Evolutionary conservation across 2,888 invertebrate genomes (phyloP), one percentile per base, ranked within the genome.

Genomic region (Platerodrilus igneus): DNA sequence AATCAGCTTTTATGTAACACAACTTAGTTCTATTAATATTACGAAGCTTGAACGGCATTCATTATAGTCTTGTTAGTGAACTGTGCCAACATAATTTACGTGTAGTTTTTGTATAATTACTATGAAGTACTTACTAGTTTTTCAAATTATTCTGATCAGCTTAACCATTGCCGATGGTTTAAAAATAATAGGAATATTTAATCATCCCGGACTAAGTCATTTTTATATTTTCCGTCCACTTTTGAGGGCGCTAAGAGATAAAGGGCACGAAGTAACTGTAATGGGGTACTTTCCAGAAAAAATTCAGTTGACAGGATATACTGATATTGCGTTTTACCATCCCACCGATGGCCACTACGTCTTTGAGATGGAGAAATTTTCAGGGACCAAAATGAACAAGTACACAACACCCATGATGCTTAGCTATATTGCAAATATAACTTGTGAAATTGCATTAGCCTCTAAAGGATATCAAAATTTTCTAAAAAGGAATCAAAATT

Each of bases 131-230:
- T n/a, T n/a, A n/a, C n/a, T n/a, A n/a, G n/a, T n/a, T n/a, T n/a
- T n/a, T n/a, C n/a, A n/a, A n/a, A n/a, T n/a, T n/a, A n/a, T n/a
- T n/a, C n/a, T n/a, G n/a, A n/a, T n/a, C n/a, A n/a, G n/a, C 4
- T 28, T 16, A n/a, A 8, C n/a, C 6, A 8, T 7, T 13, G 1
- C n/a, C 6, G 29, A 37, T 9, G 25, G 28, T 25, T 37, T 36
- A 19, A 76, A 73, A 44, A 78, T 85, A 46, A 65, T 86, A 17
- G 82, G 75, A 11, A 64, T 83, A 45, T 81, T 83, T 58, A 78
- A 79, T 0, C 81, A 83, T 54, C 68, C 74, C 2, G 84, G 84
- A 2, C 81, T 77, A 53, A 86, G 85, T 38, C 86, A 86, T 60
- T 83, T 81, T 52, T 68, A 77, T 16, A 78, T 81, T 11, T 80